Conservation (phyloP, 2,888 invertebrate species). For the Molanna angustata region DNA sequence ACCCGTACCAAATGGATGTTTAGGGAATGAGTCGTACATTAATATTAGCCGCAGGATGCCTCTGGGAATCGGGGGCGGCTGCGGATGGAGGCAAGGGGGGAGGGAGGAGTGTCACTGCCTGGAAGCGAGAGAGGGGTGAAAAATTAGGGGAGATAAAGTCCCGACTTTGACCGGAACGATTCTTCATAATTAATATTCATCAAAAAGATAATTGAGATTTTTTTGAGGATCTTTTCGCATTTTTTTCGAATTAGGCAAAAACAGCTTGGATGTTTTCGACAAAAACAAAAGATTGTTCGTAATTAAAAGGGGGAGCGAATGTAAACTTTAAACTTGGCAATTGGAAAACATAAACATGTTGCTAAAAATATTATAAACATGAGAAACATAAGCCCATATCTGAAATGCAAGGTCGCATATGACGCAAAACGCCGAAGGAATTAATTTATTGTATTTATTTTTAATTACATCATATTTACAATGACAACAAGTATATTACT, state of each 20-base stretch:
- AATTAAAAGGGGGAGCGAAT: too few relatives aligned
- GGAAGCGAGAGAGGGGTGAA: conserved; percentile 2
- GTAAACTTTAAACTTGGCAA: too few relatives aligned
- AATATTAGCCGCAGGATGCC: background rate
- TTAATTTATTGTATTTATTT: too few relatives aligned
- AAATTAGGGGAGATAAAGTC: conserved; percentile 17
- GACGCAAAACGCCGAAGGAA: too few relatives aligned
- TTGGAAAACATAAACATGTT: too few relatives aligned
- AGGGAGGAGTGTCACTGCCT: background rate
- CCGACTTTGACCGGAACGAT: conserved; percentile 15
- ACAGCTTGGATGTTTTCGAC: background rate
- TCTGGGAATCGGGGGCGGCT: background rate
- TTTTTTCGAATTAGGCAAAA: background rate
- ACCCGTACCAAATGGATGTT: conserved; percentile 24
- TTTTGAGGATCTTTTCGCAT: too few relatives aligned
- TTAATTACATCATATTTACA: too few relatives aligned
- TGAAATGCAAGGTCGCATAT: too few relatives aligned
- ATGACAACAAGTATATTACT: too few relatives aligned
- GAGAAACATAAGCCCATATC: too few relatives aligned
- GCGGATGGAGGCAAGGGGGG: conserved; percentile 6
- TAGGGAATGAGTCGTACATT: conserved; percentile 21
- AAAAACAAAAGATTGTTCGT: too few relatives aligned
- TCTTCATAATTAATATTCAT: conserved; percentile 25
- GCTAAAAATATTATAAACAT: too few relatives aligned
- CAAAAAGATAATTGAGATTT: conserved; percentile 24